Percentiles rank a stretch among this genome's conserved stretches.
Evolutionary conservation across 2,113 vertebrate species (phyloP).

Genomic region (Chionomys nivalis): DNA sequence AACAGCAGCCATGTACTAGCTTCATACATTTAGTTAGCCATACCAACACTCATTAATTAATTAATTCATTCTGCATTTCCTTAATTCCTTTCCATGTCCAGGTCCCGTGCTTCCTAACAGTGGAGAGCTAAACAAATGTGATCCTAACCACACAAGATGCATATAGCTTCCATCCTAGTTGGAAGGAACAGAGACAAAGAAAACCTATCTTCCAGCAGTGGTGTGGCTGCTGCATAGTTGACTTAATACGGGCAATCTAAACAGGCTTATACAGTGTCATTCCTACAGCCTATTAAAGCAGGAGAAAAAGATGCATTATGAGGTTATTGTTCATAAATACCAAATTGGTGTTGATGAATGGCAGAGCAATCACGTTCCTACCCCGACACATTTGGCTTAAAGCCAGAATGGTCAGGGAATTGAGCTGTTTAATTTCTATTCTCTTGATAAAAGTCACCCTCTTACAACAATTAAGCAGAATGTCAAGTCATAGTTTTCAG

Average conservation of each 20-base stretch:
- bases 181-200: constrained; percentile 8
- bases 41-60: not conserved
- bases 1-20: not conserved
- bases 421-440: constrained; percentile 61
- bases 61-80: not conserved
- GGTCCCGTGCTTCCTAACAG: not conserved
- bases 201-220: constrained; percentile 17
- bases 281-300: constrained; percentile 45
- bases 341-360: constrained; percentile 22
- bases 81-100: not conserved
- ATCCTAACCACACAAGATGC: not conserved
- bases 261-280: constrained; percentile 14
- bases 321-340: constrained; percentile 52
- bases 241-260: not conserved
- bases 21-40: not conserved
- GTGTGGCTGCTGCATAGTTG: not conserved
- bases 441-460: constrained; percentile 62
- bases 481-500: constrained; percentile 47
- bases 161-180: not conserved
- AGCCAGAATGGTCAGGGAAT: constrained; percentile 49
- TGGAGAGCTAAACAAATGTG: not conserved
- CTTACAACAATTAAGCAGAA: constrained; percentile 70
- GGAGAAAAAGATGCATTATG: constrained; percentile 12
- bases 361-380: constrained; percentile 10
- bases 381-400: constrained; percentile 10